A percentile compares a stretch with the other conserved stretches of the same genome.
phyloP scores from a whole-genome alignment of 2,113 vertebrate genomes.

The Trematomus loennbergii region DNA sequence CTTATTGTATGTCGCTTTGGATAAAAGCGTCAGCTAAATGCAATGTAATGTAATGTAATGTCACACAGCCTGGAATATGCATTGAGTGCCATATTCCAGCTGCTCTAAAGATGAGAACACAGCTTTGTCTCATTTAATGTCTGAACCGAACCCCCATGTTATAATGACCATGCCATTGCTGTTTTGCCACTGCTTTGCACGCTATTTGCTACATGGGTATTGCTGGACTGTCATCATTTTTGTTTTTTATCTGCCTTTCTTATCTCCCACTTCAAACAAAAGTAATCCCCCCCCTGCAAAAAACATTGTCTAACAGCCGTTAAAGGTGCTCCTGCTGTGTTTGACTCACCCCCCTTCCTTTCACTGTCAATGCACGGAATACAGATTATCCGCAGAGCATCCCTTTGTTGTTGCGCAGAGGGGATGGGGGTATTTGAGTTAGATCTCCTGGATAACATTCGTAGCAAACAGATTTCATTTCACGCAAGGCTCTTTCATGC shows the following conservation, averaged over 20 bases:
- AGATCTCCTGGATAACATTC: slow-evolving; percentile 80
- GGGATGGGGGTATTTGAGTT: slow-evolving; percentile 84
- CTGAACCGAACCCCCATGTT: slow-evolving; percentile 36
- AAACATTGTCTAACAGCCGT: slow-evolving; percentile 67
- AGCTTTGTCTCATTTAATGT: slow-evolving; percentile 33
- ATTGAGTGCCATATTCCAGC: background rate
- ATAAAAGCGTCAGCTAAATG: no score
- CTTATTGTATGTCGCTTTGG: no score
- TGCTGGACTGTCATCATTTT: slow-evolving; percentile 53
- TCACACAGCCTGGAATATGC: slow-evolving; percentile 10
- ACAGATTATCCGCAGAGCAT: slow-evolving; percentile 76
- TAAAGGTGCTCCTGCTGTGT: slow-evolving; percentile 68
- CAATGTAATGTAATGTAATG: no score
- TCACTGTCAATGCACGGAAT: slow-evolving; percentile 78
- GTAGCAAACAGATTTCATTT: slow-evolving; percentile 74
- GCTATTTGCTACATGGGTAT: slow-evolving; percentile 58
- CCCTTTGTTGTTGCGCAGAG: slow-evolving; percentile 79
- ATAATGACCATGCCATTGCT: slow-evolving; percentile 29
- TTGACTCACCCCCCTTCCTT: slow-evolving; percentile 55
- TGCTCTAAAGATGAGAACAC: slow-evolving; percentile 19
- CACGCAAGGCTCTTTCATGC: slow-evolving; percentile 68
- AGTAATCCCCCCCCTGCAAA: slow-evolving; percentile 28
- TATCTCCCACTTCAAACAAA: slow-evolving; percentile 79
- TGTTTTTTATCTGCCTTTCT: slow-evolving; percentile 57
- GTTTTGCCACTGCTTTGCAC: slow-evolving; percentile 70